Evolutionary conservation across 2,888 invertebrate species (phyloP).

Genomic region (Pyrrhia umbra): DNA sequence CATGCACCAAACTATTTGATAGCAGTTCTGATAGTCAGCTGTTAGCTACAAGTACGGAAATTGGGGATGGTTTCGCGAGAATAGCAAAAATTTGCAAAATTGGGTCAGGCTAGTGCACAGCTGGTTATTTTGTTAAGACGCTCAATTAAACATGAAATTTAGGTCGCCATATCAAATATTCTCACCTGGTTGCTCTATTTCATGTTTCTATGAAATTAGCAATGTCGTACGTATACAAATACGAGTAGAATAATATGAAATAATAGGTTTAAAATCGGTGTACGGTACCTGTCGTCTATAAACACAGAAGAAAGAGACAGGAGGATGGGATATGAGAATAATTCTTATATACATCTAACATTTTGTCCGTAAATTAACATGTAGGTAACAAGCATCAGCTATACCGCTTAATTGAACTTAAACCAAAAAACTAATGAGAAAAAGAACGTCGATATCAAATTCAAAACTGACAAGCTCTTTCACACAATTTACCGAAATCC

Average conservation of each 20-base stretch:
- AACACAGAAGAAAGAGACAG: too few species aligned
- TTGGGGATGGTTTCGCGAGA: conserved; percentile 37
- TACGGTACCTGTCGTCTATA: too few species aligned
- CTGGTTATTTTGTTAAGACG: conserved; percentile 46
- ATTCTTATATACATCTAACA: too few species aligned
- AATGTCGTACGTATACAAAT: neutral
- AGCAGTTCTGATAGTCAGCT: conserved; percentile 55
- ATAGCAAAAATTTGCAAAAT: conserved; percentile 56
- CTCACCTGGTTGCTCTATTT: neutral
- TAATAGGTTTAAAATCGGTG: neutral
- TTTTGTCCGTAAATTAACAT: too few species aligned
- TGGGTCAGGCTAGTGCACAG: conserved; percentile 53
- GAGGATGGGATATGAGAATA: too few species aligned
- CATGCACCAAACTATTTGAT: conserved; percentile 38
- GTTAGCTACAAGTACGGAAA: conserved; percentile 44
- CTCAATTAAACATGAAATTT: conserved; percentile 42
- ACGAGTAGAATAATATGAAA: neutral
- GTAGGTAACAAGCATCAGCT: too few species aligned
- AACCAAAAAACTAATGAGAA: too few species aligned
- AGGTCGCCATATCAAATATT: conserved; percentile 22
- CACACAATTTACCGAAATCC: neutral
- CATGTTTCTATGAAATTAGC: neutral
- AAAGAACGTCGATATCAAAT: too few species aligned
- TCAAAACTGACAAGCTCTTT: neutral
- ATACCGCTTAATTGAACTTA: too few species aligned